Evolutionary conservation across 2,888 invertebrate species (phyloP), one percentile per base, ranked within the genome.

Genomic region (Sericinus montela): DNA sequence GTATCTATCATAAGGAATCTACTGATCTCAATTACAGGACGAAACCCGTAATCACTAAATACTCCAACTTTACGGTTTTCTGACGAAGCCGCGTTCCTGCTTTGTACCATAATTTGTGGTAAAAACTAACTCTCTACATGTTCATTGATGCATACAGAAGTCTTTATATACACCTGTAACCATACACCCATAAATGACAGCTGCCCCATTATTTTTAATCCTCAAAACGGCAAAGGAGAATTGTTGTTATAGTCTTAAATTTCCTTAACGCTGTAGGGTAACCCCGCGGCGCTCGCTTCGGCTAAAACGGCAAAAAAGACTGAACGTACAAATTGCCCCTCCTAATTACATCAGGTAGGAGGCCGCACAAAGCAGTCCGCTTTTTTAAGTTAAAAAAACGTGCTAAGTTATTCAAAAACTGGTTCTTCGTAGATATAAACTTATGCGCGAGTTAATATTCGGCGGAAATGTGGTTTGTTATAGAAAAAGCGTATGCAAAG

Each of bases 341-440:
- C 59, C 62, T 65, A 65, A 65, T 65, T 64, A 62, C 64, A 45
- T 54, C 65, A 64, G 65, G 64, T 65, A 63, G 58, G 64, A 57
- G 62, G 62, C 57, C 61, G 58, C 57, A 59, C 61, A 65, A 64
- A 64, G 60, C 53, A 53, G 45, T 40, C 53, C 40, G 36, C 45
- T 59, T 65, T 61, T 60, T 60, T 52, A 34, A 30, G 38, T 25
- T 28, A 6, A 54, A 58, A 63, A 63, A 63, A 65, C 51, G 65
- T 57, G 64, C 62, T 62, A 65, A 63, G 58, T 62, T 63, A 61
- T 60, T 60, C 59, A 45, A 49, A 60, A 62, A 63, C 62, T 41
- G 61, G 60, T 66, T 62, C 35, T 29, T 39, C 39, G 43, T 35
- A 51, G 51, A 52, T 29, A 38, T 28, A 37, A 38, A 46, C 37